These are phyloP conservation scores for Macrotis lagotis DNA, from an alignment of 2,113 vertebrate genomes.

Conservation along the genomic window DNA sequence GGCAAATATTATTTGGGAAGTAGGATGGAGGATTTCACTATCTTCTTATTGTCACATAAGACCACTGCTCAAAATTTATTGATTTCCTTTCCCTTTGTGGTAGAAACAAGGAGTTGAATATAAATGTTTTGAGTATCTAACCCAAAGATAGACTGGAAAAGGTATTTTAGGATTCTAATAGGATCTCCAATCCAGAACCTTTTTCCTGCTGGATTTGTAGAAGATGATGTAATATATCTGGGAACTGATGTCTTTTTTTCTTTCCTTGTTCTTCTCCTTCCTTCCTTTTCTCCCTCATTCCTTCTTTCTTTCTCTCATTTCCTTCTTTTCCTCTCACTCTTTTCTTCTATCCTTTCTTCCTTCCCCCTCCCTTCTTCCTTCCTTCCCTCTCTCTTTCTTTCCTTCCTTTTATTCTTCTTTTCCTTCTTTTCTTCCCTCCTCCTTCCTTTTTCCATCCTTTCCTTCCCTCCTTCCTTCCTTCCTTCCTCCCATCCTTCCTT, in stretches of 20 bases:
- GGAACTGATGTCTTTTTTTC: background rate
- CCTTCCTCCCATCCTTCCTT: too few species aligned
- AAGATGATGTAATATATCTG: background rate
- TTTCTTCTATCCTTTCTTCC: too few species aligned
- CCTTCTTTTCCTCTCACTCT: too few species aligned
- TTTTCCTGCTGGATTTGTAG: background rate
- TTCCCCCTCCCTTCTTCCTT: too few species aligned
- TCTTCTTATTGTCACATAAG: constrained; percentile 36
- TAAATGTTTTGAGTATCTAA: background rate
- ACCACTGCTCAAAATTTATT: constrained; percentile 13
- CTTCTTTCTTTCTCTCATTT: too few species aligned
- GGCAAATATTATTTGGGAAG: constrained; percentile 11
- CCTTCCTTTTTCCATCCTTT: too few species aligned
- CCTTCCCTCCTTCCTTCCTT: too few species aligned
- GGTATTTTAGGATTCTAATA: background rate
- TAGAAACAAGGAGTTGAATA: constrained; percentile 36
- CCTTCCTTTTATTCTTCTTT: too few species aligned
- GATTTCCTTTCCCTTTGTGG: constrained; percentile 30
- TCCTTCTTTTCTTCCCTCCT: too few species aligned
- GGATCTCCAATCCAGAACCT: background rate
- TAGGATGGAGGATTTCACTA: constrained; percentile 20
- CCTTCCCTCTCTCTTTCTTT: too few species aligned
- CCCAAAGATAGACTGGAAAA: constrained; percentile 26
- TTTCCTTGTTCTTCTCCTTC: background rate
- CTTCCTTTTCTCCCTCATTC: too few species aligned